Evolutionary conservation across 1,140 invertebrate genomes (phyloP).

Genomic region (Triops longicaudatus): DNA sequence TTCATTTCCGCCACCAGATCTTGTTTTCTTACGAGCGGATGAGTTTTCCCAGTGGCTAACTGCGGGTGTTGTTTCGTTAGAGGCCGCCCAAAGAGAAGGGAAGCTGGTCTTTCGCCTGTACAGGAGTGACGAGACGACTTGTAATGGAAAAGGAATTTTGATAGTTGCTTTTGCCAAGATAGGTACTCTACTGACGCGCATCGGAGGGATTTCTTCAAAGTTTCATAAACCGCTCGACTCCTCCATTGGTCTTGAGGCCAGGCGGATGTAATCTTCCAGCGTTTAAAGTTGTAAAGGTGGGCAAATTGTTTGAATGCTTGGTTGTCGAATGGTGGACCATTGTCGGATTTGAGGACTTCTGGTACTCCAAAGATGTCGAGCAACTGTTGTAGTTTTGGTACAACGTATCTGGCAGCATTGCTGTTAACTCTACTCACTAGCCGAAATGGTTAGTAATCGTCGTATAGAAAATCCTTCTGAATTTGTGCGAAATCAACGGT

Average conservation of each 20-base stretch:
- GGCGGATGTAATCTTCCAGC: neutral
- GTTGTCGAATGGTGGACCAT: slow-evolving; percentile 13
- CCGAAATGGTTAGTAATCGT: slow-evolving; percentile 23
- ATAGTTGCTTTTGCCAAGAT: too few species aligned
- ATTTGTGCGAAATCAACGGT: neutral
- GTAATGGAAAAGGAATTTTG: too few species aligned
- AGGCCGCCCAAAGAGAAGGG: too few species aligned
- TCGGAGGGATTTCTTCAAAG: neutral
- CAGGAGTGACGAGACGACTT: too few species aligned
- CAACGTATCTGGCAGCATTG: slow-evolving; percentile 10
- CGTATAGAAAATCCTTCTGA: slow-evolving; percentile 3
- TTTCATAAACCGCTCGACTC: slow-evolving; percentile 17
- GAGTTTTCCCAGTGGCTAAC: too few species aligned
- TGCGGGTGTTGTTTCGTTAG: too few species aligned
- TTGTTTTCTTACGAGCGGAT: too few species aligned
- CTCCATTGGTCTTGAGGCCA: slow-evolving; percentile 22
- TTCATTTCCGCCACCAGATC: too few species aligned
- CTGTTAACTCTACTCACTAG: neutral
- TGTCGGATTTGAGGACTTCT: slow-evolving; percentile 1
- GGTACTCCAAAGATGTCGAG: neutral
- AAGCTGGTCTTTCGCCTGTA: too few species aligned
- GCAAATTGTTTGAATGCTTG: neutral
- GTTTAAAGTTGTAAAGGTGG: neutral
- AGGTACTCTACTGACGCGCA: too few species aligned
- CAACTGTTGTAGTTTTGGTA: neutral